Base-by-base conservation (phyloP, 1,140 invertebrate species). In the Pissodes strobi region DNA sequence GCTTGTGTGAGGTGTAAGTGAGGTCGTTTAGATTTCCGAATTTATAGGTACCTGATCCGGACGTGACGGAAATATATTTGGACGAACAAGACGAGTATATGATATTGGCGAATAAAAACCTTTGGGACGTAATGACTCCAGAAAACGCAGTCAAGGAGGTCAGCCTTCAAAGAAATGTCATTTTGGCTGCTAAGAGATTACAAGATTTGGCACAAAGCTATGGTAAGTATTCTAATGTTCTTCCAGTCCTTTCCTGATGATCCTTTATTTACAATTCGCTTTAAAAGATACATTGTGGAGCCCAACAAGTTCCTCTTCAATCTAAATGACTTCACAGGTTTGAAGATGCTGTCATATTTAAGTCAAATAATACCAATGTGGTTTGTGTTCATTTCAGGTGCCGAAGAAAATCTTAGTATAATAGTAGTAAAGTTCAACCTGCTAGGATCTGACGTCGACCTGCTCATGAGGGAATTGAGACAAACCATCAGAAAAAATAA, bases 201-300 rank as follows among this genome's bases (percentile, higher is more conserved):
- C 88, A 92, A 75, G 90, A 93, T 78, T 79, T 92, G 23, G 89
- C 89, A 1, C 90, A 93, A 77, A 88, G 89, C 68, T 92, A 92
- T 73, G 90, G 61, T 64, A 56, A 21, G 15, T n/a, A n/a, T n/a
- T n/a, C n/a, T n/a, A n/a, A n/a, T n/a, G n/a, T n/a, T n/a, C n/a
- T n/a, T n/a, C n/a, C n/a, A n/a, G n/a, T n/a, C n/a, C n/a, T n/a
- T n/a, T n/a, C n/a, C n/a, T n/a, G n/a, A n/a, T n/a, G n/a, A n/a
- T n/a, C n/a, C n/a, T n/a, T n/a, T n/a, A n/a, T n/a, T n/a, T n/a
- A n/a, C n/a, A n/a, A n/a, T n/a, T n/a, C n/a, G n/a, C n/a, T n/a
- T n/a, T n/a, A n/a, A n/a, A n/a, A n/a, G n/a, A n/a, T n/a, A n/a
- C n/a, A n/a, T n/a, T n/a, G n/a, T n/a, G n/a, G n/a, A n/a, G n/a